phyloP scores from a whole-genome alignment of 2,113 vertebrate genomes.

The Leptocoma aspasia region DNA sequence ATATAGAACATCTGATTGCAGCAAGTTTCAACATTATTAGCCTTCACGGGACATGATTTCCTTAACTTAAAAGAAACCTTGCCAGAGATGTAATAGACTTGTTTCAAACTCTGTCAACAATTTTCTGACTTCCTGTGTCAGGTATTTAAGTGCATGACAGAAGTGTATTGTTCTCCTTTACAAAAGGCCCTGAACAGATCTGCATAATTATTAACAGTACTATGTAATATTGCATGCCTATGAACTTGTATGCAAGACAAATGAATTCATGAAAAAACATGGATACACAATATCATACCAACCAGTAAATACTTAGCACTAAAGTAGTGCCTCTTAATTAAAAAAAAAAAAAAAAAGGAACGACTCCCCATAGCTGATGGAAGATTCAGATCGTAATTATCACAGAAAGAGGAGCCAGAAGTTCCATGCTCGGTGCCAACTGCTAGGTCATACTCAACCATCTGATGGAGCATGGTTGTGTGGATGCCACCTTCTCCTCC shows the following conservation, averaged over 20 bases:
- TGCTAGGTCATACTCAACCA: not conserved
- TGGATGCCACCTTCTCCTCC: not conserved
- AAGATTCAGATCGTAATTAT: not conserved
- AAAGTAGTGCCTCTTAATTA: fast-evolving
- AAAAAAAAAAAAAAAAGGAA: not conserved
- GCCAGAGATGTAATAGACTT: not conserved
- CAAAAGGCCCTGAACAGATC: not conserved
- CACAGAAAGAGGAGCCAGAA: not conserved
- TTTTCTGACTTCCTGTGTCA: not conserved
- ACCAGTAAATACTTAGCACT: not conserved
- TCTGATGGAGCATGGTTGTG: not conserved
- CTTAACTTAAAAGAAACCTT: not conserved
- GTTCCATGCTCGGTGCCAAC: fast-evolving
- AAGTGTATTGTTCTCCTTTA: not conserved
- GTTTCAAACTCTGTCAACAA: not conserved
- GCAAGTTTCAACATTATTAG: not conserved
- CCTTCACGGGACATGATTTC: not conserved
- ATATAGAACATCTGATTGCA: not conserved
- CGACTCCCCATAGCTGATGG: not conserved
- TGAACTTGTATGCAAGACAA: not conserved
- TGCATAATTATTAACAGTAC: not conserved
- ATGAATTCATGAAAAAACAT: not conserved
- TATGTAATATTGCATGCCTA: not conserved
- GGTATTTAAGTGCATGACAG: not conserved
- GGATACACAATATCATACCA: not conserved